Percentiles rank a stretch among this genome's conserved stretches.
Evolutionary conservation across 2,888 invertebrate species (phyloP).

Genomic region (Meteorus cinctellus): DNA sequence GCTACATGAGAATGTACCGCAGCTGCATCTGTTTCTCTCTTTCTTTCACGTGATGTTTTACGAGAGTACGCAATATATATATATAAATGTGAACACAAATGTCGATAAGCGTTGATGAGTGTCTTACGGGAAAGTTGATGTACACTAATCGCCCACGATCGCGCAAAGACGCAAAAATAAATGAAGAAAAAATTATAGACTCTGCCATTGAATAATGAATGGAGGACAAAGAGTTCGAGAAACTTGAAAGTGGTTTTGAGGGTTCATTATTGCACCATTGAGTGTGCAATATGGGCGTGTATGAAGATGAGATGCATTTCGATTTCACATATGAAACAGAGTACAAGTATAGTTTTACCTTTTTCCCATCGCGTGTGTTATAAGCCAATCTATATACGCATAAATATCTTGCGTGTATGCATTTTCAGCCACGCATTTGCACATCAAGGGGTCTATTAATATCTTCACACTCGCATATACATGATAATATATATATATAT

Average conservation of each 20-base stretch:
- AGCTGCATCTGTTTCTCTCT: constrained; percentile 41
- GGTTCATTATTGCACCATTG: not conserved
- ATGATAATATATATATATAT: not conserved
- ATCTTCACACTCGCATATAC: constrained; percentile 25
- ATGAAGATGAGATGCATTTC: constrained; percentile 1
- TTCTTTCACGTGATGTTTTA: constrained; percentile 32
- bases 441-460: constrained; percentile 43
- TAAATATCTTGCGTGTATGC: constrained; percentile 31
- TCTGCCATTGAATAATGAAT: not conserved
- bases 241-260: not conserved
- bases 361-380: constrained; percentile 41
- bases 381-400: constrained; percentile 28
- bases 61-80: constrained; percentile 13
- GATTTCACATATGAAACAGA: not conserved
- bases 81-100: constrained; percentile 9
- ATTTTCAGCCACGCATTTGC: constrained; percentile 44
- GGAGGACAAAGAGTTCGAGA: not conserved
- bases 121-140: constrained; percentile 4
- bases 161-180: not conserved
- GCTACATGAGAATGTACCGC: constrained; percentile 36
- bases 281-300: not conserved
- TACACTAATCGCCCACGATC: constrained; percentile 12
- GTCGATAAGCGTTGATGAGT: constrained; percentile 24
- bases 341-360: not conserved
- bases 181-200: not conserved